Evolutionary conservation across 2,113 vertebrate genomes (phyloP), one percentile per base, ranked within the genome.

Genomic region (Orycteropus afer): DNA sequence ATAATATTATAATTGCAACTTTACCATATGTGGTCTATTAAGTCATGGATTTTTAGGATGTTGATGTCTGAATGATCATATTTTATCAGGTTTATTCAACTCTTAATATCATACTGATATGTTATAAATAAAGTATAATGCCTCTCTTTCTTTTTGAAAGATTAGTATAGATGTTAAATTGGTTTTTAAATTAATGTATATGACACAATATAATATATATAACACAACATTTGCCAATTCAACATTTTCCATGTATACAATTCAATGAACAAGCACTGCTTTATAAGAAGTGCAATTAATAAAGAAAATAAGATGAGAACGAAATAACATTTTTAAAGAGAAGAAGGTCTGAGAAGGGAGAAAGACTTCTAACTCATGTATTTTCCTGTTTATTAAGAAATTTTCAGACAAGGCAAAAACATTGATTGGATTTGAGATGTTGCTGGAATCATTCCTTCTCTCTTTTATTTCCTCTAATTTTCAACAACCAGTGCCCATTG

Each of bases 351-450:
- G 27, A 81, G 77, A 61, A n/a, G n/a, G 18, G 49, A 86, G 13
- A 92, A 88, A 90, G n/a, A 49, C 37, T 91, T 80, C 49, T 80
- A 94, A 91, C 7, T 76, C 59, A 34, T 8, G 17, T 32, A 87
- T 90, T 91, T 95, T 87, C 42, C 40, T 79, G 32, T 92, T 89
- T 40, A 80, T 37, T 95, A 91, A 94, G 53, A 84, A 91, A 22
- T 86, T 93, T 77, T 47, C 69, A 85, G 69, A 32, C 37, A 89
- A 77, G 45, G 25, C 67, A 78, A 84, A 91, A 92, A 90, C 15
- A 15, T 7, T 61, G 29, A 42, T 67, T 22, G 32, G 90, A 45
- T 42, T 11, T 55, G 65, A 65, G 67, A 85, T n/a, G 37, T 29
- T 92, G 81, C 49, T 88, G 3, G 61, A 91, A 82, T 86, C 71